A percentile compares a stretch with the other conserved stretches of the same genome.
phyloP scores from a whole-genome alignment of 2,113 vertebrate genomes.

The Dasyurus viverrinus region DNA sequence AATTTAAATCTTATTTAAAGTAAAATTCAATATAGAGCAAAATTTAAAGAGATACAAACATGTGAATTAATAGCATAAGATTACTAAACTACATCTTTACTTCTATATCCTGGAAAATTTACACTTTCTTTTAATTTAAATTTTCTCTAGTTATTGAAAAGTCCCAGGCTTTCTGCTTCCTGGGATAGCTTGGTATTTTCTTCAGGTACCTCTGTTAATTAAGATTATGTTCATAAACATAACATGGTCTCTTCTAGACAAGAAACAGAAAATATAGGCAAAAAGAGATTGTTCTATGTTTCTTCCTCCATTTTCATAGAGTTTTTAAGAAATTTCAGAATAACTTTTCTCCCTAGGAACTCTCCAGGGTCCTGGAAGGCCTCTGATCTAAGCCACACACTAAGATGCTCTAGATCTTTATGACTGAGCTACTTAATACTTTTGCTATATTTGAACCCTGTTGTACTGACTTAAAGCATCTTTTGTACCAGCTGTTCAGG shows the following conservation, averaged over 20 bases:
- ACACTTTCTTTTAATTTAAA: conserved; percentile 23
- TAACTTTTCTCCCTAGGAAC: not conserved
- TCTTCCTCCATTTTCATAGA: not conserved
- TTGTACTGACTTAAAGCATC: not conserved
- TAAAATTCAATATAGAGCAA: not conserved
- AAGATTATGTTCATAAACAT: not conserved
- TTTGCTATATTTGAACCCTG: not conserved
- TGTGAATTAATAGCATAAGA: not conserved
- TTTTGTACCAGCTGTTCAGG: not conserved
- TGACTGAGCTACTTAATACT: not conserved
- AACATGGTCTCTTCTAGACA: not conserved
- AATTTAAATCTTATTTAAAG: not conserved
- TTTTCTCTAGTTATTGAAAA: not conserved
- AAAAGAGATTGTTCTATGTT: not conserved
- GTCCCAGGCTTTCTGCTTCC: not conserved
- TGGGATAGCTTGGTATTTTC: not conserved
- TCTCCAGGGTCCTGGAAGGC: not conserved
- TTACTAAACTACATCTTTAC: not conserved
- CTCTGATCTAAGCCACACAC: not conserved
- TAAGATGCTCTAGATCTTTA: not conserved
- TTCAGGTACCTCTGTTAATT: not conserved
- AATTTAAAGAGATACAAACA: not conserved
- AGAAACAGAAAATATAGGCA: not conserved
- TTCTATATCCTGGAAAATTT: not conserved
- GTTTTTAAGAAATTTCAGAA: not conserved